Base-by-base conservation (phyloP, 1,140 invertebrate genomes). In the Tetraneura akinire region DNA sequence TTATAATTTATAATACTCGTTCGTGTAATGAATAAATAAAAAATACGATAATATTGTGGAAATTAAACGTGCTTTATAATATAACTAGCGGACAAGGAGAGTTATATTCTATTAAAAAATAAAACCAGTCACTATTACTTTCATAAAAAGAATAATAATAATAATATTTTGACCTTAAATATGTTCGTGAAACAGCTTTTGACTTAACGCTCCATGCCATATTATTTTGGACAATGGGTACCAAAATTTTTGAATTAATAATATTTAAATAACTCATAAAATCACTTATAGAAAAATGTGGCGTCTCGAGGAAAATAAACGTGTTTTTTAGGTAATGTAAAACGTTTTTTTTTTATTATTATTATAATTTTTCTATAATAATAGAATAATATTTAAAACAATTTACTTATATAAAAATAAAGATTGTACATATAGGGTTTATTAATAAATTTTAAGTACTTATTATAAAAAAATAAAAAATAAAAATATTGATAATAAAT, bases 121-220 rank as follows among this genome's bases (percentile, higher is more conserved):
- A 29, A 57, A 60, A 60, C 23, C 26, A 14, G 23, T 60, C 23
- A 26, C 23, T 29, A 62, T 62, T 62, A 26, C 60, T 62, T 62
- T 23, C 60, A 62, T 62, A 62, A 62, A 62, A 26, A 62, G 29
- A 62, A 62, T 23, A 26, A 14, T n/a, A n/a, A n/a, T n/a, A n/a
- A 26, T 29, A 37, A 23, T 29, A 62, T 62, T 62, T 62, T 3
- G 60, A 62, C 29, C 60, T 26, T 23, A 62, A 62, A 62, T 62
- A 16, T 26, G 29, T 62, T 37, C 26, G 60, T 62, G 32, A 62
- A 62, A 32, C 29, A 62, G 60, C 60, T 62, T 62, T 62, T 62
- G 60, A 62, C 60, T 62, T 62, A 62, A 32, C 29, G 29, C 32
- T 32, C 26, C 29, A 18, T 62, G 60, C 60, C 26, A 18, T 32